Conservation (phyloP, 2,888 invertebrate species). For the Hirtodrosophila trivittata region DNA sequence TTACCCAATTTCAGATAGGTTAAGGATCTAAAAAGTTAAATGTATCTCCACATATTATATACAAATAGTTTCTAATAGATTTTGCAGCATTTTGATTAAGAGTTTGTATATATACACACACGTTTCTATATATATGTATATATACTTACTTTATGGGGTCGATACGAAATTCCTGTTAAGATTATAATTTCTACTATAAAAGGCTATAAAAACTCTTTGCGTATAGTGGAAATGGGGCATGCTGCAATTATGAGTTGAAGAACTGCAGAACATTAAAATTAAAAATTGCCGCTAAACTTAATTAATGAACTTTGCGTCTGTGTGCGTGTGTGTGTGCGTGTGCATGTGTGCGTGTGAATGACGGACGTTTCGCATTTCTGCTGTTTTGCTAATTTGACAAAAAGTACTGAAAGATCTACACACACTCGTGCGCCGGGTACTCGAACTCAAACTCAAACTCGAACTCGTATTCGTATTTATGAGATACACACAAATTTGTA, state of each 20-base stretch:
- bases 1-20: too few species aligned
- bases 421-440: conserved; percentile 19
- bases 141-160: neutral
- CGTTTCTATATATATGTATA: neutral
- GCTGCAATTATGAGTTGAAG: conserved; percentile 70
- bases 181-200: conserved; percentile 3
- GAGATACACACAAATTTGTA: conserved; percentile 29
- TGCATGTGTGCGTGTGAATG: conserved; percentile 9
- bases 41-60: too few species aligned
- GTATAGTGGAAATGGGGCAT: conserved; percentile 73
- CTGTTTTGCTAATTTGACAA: conserved; percentile 56
- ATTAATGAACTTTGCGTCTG: conserved; percentile 49
- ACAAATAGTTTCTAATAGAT: too few species aligned
- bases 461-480: conserved; percentile 32
- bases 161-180: neutral
- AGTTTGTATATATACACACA: too few species aligned
- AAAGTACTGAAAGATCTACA: conserved; percentile 43
- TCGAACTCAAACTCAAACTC: conserved; percentile 8
- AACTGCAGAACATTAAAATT: conserved; percentile 67
- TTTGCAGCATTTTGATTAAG: too few species aligned
- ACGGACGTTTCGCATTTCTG: conserved; percentile 37
- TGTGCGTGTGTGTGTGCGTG: conserved; percentile 2
- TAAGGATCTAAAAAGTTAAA: too few species aligned
- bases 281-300: conserved; percentile 73
- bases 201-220: conserved; percentile 44